Conservation (phyloP, 2,113 vertebrate species). For the Dissostichus mawsoni region DNA sequence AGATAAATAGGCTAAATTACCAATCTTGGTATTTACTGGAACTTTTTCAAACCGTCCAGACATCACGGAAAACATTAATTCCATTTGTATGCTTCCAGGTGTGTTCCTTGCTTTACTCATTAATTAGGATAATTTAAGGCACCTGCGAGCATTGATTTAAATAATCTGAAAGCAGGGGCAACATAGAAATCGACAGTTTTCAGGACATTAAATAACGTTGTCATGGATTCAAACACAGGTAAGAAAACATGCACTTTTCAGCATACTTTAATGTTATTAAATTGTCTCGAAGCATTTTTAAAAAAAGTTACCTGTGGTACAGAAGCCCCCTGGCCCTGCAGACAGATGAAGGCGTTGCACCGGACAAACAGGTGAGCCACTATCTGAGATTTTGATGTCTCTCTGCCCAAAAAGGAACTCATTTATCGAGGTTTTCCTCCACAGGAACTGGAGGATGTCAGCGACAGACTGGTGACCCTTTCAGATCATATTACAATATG, state of each 20-base stretch:
- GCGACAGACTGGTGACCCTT: conserved; percentile 28
- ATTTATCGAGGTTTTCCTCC: too few relatives aligned
- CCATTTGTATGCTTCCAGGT: not conserved
- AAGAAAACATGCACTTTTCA: not conserved
- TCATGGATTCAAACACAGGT: conserved; percentile 65
- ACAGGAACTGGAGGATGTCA: conserved; percentile 37
- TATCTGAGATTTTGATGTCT: accelerated
- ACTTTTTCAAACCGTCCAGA: too few relatives aligned
- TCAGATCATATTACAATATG: conserved; percentile 63
- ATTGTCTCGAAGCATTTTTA: not conserved
- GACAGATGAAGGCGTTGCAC: not conserved
- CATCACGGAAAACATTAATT: too few relatives aligned
- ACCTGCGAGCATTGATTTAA: conserved; percentile 33
- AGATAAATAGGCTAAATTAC: not conserved
- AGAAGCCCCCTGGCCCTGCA: not conserved
- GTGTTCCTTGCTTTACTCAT: not conserved
- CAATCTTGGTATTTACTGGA: too few relatives aligned
- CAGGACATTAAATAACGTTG: not conserved
- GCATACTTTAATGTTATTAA: too few relatives aligned
- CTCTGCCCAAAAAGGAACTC: not conserved
- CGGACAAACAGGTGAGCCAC: conserved; percentile 35
- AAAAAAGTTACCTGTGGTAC: conserved; percentile 31
- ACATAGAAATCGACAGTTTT: too few relatives aligned
- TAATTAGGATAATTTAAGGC: conserved; percentile 39
- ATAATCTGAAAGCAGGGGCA: not conserved